A percentile compares a stretch with the other conserved stretches of the same genome.
Evolutionary conservation across 2,797 vertebrate species (phyloP).

Genomic region (Helarctos malayanus): DNA sequence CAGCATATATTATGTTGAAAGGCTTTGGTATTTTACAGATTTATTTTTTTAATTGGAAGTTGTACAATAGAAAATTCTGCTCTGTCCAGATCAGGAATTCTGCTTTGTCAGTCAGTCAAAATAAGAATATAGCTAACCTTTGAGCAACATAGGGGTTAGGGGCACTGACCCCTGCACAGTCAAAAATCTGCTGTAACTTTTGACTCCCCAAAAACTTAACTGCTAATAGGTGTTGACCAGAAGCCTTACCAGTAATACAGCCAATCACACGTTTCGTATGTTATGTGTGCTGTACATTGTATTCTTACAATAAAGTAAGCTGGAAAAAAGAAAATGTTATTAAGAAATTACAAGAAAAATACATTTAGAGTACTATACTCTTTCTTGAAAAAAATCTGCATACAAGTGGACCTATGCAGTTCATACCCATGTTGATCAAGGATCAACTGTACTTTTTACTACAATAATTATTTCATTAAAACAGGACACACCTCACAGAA

Average conservation of each 20-base stretch:
- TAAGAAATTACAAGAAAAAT: not conserved
- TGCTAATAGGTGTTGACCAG: not conserved
- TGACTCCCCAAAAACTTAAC: not conserved
- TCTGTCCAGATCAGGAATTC: not conserved
- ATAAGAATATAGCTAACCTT: not conserved
- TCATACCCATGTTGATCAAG: not conserved
- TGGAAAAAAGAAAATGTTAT: not conserved
- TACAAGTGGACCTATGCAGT: not conserved
- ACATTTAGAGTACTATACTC: not conserved
- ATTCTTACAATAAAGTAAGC: not conserved
- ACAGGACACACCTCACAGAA: not conserved
- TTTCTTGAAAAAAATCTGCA: not conserved
- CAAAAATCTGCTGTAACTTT: not conserved
- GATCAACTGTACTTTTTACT: not conserved
- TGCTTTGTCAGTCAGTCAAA: not conserved
- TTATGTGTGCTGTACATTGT: not conserved
- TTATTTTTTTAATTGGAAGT: not conserved
- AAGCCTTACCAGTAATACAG: not conserved
- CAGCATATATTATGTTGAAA: not conserved
- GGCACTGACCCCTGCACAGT: not conserved
- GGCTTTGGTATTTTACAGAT: not conserved
- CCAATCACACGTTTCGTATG: not conserved
- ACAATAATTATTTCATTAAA: constrained; percentile 14
- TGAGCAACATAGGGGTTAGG: not conserved
- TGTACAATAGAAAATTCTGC: not conserved